Conservation (phyloP, 2,888 invertebrate species). For the Xylocampa areola region DNA sequence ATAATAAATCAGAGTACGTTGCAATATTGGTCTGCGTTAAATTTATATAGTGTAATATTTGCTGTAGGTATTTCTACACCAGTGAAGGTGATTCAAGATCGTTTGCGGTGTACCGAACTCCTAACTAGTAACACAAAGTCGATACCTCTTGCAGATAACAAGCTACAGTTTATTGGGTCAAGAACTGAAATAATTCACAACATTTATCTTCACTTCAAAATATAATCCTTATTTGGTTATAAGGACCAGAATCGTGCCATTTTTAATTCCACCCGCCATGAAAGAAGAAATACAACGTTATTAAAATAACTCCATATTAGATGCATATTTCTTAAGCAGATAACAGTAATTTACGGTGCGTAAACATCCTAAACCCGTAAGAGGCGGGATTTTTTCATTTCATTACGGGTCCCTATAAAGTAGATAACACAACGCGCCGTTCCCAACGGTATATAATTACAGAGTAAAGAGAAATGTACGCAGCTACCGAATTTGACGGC, state of each 20-base stretch:
- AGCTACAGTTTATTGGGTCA: conserved; percentile 30
- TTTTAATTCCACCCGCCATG: conserved; percentile 22
- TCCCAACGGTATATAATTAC: conserved; percentile 61
- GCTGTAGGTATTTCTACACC: conserved; percentile 24
- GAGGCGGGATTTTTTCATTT: conserved; percentile 61
- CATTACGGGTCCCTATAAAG: conserved; percentile 61
- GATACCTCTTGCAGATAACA: conserved; percentile 37
- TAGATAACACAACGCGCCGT: conserved; percentile 55
- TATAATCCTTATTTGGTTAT: conserved; percentile 21
- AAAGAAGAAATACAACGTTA: conserved; percentile 44
- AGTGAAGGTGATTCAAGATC: conserved; percentile 26
- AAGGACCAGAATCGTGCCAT: not conserved
- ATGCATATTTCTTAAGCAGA: conserved; percentile 60
- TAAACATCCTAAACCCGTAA: conserved; percentile 60
- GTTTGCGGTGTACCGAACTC: conserved; percentile 19
- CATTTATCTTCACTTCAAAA: conserved; percentile 19
- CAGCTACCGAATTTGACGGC: conserved; percentile 40
- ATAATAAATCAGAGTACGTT: conserved; percentile 12
- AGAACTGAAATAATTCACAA: conserved; percentile 13
- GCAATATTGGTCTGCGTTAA: conserved; percentile 7
- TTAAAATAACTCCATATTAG: conserved; percentile 57
- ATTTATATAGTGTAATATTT: conserved; percentile 14
- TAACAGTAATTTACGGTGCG: conserved; percentile 58
- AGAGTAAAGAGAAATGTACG: conserved; percentile 58
- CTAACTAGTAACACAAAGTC: conserved; percentile 35